A percentile compares a stretch with the other conserved stretches of the same genome.
Conservation (phyloP, 2,797 vertebrate genomes). For the Ara ararauna region DNA sequence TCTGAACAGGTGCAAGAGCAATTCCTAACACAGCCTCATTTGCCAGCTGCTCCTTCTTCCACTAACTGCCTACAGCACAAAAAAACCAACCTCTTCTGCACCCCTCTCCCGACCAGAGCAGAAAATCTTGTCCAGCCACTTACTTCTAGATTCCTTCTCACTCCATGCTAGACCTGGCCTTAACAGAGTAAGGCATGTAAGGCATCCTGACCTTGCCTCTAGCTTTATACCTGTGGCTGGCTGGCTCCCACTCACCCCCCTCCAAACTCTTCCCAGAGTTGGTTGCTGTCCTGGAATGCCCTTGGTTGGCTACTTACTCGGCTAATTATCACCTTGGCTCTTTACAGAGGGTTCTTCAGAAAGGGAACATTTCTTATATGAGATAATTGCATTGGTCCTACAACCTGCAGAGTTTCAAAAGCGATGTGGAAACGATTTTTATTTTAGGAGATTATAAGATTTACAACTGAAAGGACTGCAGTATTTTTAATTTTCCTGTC, state of each 20-base stretch:
- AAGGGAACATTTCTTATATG: not conserved
- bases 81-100: not conserved
- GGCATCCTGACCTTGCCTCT: not conserved
- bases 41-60: not conserved
- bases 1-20: not conserved
- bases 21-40: not conserved
- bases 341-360: not conserved
- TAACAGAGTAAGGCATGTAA: not conserved
- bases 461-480: not conserved
- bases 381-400: not conserved
- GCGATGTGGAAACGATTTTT: not conserved
- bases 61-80: not conserved
- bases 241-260: not conserved
- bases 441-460: not conserved
- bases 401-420: not conserved
- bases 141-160: not conserved
- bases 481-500: not conserved
- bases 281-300: not conserved
- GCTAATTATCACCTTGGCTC: not conserved
- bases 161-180: not conserved
- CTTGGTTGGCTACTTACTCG: not conserved
- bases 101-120: not conserved
- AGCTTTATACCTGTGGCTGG: not conserved
- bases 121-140: not conserved
- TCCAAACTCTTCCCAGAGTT: not conserved